A percentile compares a stretch with the other conserved stretches of the same genome.
phyloP scores from a whole-genome alignment of 92 coral and sea anemone genomes.

The Epizoanthus fatuus region DNA sequence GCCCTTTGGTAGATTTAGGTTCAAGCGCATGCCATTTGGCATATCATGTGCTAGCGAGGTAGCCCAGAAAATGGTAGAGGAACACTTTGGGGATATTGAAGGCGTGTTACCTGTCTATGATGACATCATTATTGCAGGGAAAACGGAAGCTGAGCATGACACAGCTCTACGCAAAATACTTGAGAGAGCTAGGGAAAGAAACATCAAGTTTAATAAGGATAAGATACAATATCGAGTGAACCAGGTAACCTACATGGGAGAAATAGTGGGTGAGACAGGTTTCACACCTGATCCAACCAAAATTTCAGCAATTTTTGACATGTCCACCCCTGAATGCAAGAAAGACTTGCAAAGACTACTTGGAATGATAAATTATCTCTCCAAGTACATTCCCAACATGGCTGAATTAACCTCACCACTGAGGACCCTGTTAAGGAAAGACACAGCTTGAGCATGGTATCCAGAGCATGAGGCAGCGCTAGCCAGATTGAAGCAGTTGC shows the following conservation, averaged over 20 bases:
- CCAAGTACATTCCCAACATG: conserved; percentile 64
- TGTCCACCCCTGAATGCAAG: conserved; percentile 62
- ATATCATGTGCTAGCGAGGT: conserved; percentile 61
- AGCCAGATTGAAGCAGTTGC: conserved; percentile 32
- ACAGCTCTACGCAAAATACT: conserved; percentile 38
- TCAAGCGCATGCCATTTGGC: conserved; percentile 64
- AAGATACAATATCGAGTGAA: conserved; percentile 48
- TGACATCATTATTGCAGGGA: conserved; percentile 59
- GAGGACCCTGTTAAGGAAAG: conserved; percentile 29
- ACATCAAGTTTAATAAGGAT: conserved; percentile 58
- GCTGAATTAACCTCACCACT: conserved; percentile 36
- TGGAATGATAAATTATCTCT: conserved; percentile 69
- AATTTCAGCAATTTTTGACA: conserved; percentile 60
- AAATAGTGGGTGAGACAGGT: conserved; percentile 43
- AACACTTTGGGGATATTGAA: conserved; percentile 57
- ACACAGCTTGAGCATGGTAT: conserved; percentile 38
- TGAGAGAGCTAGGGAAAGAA: conserved; percentile 52
- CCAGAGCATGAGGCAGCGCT: conserved; percentile 34
- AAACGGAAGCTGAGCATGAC: conserved; percentile 66
- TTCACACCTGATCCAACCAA: conserved; percentile 71
- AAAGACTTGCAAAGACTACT: conserved; percentile 59
- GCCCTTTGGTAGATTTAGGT: conserved; percentile 52
- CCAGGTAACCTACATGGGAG: conserved; percentile 61
- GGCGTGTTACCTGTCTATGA: conserved; percentile 55
- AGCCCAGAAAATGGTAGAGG: conserved; percentile 57